Evolutionary conservation across 2,888 invertebrate genomes (phyloP).

Genomic region (Tetropium fuscum): DNA sequence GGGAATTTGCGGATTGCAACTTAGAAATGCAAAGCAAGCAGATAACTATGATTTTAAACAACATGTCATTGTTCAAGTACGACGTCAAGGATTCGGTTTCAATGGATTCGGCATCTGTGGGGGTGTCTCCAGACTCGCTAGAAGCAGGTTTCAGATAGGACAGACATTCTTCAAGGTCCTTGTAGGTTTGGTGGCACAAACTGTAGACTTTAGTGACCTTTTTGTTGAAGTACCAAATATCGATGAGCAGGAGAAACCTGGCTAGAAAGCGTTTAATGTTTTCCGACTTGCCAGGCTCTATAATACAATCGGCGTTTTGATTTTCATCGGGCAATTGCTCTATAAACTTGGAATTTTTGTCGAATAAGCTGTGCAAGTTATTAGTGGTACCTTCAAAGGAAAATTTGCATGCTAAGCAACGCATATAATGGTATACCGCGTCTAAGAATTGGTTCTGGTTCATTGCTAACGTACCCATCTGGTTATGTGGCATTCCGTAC

Average conservation of each 20-base stretch:
- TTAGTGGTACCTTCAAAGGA: slow-evolving; percentile 92
- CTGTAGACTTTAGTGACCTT: slow-evolving; percentile 75
- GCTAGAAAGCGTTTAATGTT: slow-evolving; percentile 68
- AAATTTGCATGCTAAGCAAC: slow-evolving; percentile 81
- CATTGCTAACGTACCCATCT: slow-evolving; percentile 88
- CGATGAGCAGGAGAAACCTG: slow-evolving; percentile 71
- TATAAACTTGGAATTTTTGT: slow-evolving; percentile 74
- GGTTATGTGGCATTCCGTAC: slow-evolving; percentile 94
- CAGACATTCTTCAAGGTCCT: slow-evolving; percentile 80
- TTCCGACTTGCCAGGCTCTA: slow-evolving; percentile 62
- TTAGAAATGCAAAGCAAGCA: slow-evolving; percentile 85
- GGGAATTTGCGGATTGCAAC: slow-evolving; percentile 78
- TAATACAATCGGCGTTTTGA: slow-evolving; percentile 62
- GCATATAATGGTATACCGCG: slow-evolving; percentile 90
- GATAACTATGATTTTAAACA: slow-evolving; percentile 87
- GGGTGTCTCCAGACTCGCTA: slow-evolving; percentile 68
- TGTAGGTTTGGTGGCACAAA: slow-evolving; percentile 77
- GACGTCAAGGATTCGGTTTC: slow-evolving; percentile 69
- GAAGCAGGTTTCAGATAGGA: slow-evolving; percentile 67
- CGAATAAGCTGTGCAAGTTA: slow-evolving; percentile 82
- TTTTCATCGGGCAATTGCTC: slow-evolving; percentile 66
- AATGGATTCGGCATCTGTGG: slow-evolving; percentile 69
- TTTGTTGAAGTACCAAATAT: slow-evolving; percentile 74
- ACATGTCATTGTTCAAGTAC: slow-evolving; percentile 74
- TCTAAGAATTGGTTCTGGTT: slow-evolving; percentile 86